Evolutionary conservation across 2,113 vertebrate species (phyloP).

Genomic region (Paradoxurus hermaphroditus): DNA sequence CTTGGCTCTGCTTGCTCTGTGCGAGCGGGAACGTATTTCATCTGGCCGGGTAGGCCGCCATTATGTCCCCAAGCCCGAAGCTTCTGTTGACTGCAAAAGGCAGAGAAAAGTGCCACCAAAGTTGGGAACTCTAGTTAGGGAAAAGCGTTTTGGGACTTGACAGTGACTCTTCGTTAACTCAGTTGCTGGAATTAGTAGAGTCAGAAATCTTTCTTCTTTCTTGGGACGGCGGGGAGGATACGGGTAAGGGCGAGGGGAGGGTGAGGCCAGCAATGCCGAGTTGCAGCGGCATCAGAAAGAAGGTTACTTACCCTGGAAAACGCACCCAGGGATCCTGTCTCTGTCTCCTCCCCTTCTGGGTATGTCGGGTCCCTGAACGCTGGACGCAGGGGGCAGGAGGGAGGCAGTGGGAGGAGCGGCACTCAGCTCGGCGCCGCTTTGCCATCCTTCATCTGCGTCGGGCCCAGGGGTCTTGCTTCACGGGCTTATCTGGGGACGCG

Average conservation of each 20-base stretch:
- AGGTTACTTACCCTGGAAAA: neutral
- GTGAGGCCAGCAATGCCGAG: neutral
- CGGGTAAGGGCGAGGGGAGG: neutral
- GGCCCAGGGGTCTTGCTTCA: neutral
- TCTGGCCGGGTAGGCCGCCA: neutral
- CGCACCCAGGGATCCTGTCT: neutral
- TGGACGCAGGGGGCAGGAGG: accelerated
- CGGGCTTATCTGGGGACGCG: neutral
- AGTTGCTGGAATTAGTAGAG: neutral
- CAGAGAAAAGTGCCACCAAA: neutral
- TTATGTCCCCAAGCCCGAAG: neutral
- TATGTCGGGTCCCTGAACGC: neutral
- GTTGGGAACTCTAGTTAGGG: neutral
- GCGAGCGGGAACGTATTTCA: neutral
- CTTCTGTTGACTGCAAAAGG: neutral
- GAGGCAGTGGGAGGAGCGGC: neutral
- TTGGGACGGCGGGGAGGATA: neutral
- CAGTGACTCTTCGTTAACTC: neutral
- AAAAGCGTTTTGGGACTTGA: neutral
- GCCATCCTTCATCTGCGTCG: neutral
- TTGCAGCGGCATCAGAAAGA: neutral
- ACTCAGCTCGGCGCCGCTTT: neutral
- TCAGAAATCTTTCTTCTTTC: neutral
- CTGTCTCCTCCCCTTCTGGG: neutral
- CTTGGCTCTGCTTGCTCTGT: neutral